A percentile compares a stretch with the other conserved stretches of the same genome.
phyloP scores from a whole-genome alignment of 2,113 vertebrate species.

The Otolemur garnettii region DNA sequence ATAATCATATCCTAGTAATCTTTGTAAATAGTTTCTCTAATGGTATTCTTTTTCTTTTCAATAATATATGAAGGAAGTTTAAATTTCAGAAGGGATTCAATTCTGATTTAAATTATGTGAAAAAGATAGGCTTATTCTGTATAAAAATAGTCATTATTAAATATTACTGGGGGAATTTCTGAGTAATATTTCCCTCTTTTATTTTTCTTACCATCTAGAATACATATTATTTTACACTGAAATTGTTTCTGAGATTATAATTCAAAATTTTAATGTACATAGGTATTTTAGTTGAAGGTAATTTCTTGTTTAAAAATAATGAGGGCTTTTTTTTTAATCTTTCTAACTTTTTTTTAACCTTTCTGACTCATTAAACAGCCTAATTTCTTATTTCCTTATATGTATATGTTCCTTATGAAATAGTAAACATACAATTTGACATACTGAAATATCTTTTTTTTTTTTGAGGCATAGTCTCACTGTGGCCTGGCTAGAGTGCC shows the following conservation, averaged over 20 bases:
- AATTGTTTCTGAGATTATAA: slow-evolving; percentile 43
- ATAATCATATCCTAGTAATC: slow-evolving; percentile 19
- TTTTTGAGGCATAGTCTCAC: no score
- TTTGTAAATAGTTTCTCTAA: slow-evolving; percentile 52
- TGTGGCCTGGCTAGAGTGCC: no score
- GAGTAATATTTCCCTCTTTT: neutral
- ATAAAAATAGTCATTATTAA: slow-evolving; percentile 41
- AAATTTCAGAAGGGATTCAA: slow-evolving; percentile 41
- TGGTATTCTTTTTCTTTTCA: slow-evolving; percentile 63
- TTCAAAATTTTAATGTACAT: neutral
- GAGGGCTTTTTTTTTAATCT: neutral
- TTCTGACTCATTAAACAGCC: neutral
- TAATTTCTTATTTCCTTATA: slow-evolving; percentile 26
- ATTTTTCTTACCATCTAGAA: slow-evolving; percentile 38
- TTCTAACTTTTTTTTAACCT: slow-evolving; percentile 22
- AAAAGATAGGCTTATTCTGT: slow-evolving; percentile 9
- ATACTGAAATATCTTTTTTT: slow-evolving; percentile 17
- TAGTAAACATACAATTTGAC: slow-evolving; percentile 27
- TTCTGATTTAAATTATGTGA: slow-evolving; percentile 62
- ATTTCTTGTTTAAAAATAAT: slow-evolving; percentile 27
- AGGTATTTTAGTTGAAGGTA: slow-evolving; percentile 15
- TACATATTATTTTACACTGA: slow-evolving; percentile 47
- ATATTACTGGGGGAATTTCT: neutral
- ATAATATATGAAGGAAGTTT: slow-evolving; percentile 40
- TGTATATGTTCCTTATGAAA: slow-evolving; percentile 51